phyloP scores from a whole-genome alignment of 2,888 invertebrate species.

The Eupithecia tripunctaria region DNA sequence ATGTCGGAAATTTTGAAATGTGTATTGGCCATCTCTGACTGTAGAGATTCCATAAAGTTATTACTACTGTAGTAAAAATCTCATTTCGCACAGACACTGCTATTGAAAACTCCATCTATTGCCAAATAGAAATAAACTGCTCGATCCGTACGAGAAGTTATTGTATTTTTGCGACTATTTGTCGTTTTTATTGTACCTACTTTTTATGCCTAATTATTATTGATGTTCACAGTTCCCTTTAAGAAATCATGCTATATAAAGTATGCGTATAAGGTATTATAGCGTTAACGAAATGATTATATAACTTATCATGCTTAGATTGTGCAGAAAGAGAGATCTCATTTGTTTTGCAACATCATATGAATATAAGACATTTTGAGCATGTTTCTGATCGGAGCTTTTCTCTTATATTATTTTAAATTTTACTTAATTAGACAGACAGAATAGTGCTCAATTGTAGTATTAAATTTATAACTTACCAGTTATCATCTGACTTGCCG shows the following conservation, averaged over 20 bases:
- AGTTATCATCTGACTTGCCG: conserved; percentile 79
- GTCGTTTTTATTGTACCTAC: background rate
- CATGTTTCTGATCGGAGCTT: background rate
- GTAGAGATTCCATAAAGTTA: conserved; percentile 60
- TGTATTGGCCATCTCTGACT: conserved; percentile 25
- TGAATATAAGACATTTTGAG: background rate
- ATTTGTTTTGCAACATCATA: background rate
- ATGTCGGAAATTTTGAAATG: background rate
- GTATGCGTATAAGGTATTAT: background rate
- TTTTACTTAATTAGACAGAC: too few species aligned
- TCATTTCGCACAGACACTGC: conserved; percentile 59
- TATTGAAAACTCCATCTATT: conserved; percentile 64
- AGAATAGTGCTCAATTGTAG: too few species aligned
- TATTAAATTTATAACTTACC: conserved; percentile 66
- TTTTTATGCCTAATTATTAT: background rate
- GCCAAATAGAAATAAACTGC: conserved; percentile 61
- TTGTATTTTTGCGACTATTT: conserved; percentile 26
- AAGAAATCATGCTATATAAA: background rate
- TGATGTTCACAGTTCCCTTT: background rate
- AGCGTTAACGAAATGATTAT: background rate
- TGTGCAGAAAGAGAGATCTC: background rate
- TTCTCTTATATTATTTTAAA: too few species aligned
- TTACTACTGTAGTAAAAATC: conserved; percentile 65
- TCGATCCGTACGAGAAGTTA: conserved; percentile 40
- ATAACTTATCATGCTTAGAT: background rate